Evolutionary conservation across 2,888 invertebrate genomes (phyloP).

Genomic region (Pristionchus exspectatus): DNA sequence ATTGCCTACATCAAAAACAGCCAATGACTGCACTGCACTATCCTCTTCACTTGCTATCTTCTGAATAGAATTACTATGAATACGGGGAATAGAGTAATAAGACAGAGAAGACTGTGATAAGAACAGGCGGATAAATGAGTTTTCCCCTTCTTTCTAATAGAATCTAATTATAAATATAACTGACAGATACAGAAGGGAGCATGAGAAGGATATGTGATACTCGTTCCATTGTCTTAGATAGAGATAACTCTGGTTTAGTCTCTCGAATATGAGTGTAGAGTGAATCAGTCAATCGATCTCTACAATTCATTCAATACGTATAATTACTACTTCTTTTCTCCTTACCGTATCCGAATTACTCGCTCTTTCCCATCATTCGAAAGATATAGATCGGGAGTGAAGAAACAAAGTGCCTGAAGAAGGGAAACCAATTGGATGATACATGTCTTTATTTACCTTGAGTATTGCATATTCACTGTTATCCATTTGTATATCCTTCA

Average conservation of each 20-base stretch:
- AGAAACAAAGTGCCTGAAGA: conserved; percentile 20
- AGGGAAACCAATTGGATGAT: neutral
- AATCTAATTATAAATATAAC: neutral
- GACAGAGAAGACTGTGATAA: neutral
- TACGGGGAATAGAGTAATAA: neutral
- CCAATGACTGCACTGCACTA: conserved; percentile 41
- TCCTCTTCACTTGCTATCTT: conserved; percentile 36
- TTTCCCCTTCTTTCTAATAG: neutral
- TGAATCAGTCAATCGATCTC: conserved; percentile 19
- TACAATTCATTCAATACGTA: neutral
- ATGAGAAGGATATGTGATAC: conserved; percentile 40
- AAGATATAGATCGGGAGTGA: conserved; percentile 1
- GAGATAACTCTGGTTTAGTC: conserved; percentile 7
- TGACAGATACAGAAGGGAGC: conserved; percentile 15
- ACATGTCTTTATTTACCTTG: neutral
- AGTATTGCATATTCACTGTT: conserved; percentile 23
- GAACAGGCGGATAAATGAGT: neutral
- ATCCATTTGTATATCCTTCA: conserved; percentile 41
- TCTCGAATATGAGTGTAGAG: conserved; percentile 17
- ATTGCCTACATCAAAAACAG: conserved; percentile 41
- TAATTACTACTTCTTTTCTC: neutral
- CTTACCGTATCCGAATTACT: conserved; percentile 1
- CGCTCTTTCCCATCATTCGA: neutral
- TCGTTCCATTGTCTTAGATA: neutral
- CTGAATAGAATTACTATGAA: neutral